Conservation (phyloP, 2,888 invertebrate species). For the Ichneumoninae sp. region DNA sequence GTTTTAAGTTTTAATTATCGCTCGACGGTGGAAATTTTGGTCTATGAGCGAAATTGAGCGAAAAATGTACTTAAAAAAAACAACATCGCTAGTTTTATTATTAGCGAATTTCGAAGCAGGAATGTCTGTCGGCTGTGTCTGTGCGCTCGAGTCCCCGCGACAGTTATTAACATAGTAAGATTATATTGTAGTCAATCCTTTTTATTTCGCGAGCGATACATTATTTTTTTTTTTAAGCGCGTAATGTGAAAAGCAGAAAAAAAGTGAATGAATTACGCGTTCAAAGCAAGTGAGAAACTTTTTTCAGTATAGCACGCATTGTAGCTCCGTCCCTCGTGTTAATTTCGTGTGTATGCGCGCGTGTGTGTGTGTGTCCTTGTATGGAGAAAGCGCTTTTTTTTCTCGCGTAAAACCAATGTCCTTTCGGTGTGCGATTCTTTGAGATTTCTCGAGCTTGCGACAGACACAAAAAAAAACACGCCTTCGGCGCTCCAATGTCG, state of each 20-base stretch:
- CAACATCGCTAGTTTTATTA: slow-evolving; percentile 33
- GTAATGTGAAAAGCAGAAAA: slow-evolving; percentile 60
- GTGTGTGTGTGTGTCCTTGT: slow-evolving; percentile 7
- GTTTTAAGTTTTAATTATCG: slow-evolving; percentile 1
- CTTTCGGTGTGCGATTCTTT: slow-evolving; percentile 68
- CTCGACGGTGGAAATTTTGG: slow-evolving; percentile 22
- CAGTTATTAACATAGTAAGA: slow-evolving; percentile 33
- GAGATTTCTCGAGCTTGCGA: slow-evolving; percentile 80
- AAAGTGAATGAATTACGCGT: slow-evolving; percentile 31
- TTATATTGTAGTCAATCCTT: slow-evolving; percentile 19
- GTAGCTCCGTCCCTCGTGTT: slow-evolving; percentile 82
- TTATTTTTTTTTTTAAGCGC: slow-evolving; percentile 34
- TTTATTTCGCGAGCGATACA: slow-evolving; percentile 48
- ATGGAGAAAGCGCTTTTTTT: slow-evolving; percentile 13
- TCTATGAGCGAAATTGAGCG: slow-evolving; percentile 29
- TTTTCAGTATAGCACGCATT: slow-evolving; percentile 76
- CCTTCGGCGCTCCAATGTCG: slow-evolving; percentile 53
- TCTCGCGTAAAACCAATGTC: slow-evolving; percentile 71
- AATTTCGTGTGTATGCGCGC: slow-evolving; percentile 21
- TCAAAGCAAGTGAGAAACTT: slow-evolving; percentile 57
- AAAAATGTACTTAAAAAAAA: slow-evolving; percentile 61
- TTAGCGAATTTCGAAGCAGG: slow-evolving; percentile 48
- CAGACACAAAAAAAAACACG: slow-evolving; percentile 65
- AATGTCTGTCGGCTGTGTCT: slow-evolving; percentile 59
- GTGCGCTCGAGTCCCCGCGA: slow-evolving; percentile 47